Evolutionary conservation across 2,797 vertebrate genomes (phyloP), one percentile per base, ranked within the genome.

Genomic region (Chelon auratus): DNA sequence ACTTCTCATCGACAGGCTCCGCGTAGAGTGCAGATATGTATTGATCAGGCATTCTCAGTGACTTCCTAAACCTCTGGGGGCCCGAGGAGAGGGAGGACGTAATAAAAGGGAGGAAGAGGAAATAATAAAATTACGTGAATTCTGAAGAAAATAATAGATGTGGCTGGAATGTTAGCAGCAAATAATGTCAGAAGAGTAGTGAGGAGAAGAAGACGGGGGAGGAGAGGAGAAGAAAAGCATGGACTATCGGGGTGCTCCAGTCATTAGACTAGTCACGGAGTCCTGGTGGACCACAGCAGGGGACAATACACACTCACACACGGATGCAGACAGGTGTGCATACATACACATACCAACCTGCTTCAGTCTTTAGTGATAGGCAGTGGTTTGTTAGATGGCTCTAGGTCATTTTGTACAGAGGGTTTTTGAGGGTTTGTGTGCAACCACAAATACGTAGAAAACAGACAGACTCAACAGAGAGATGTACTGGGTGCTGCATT

Each of bases 21-120:
- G 68, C 39, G 75, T 40, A 67, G 78, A 89, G 81, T 84, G 77
- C 81, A 92, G 82, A 92, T 86, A 89, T 91, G 80, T 77, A 91
- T 89, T 77, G 90, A 90, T 60, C 48, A 73, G 76, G 75, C 84
- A 86, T 86, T 90, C 78, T 77, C 69, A 54, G 62, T 43, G 18
- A 78, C 70, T 72, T 51, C 45, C 33, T 66, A 56, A 78, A 66
- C 76, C 58, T 76, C 60, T 48, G 62, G 63, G 68, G 73, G 62
- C 55, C 47, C 62, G 43, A 24, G 43, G 37, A 54, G 57, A 24
- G 68, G 40, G 10, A 55, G 53, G n/a, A 30, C 12, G 5, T 22
- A 52, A n/a, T 5, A 30, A 61, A 26, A 1, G 12, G 13, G 14
- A 42, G 1, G 5, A 53, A 18, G 8, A 30, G 8, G 15, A 14